Base-by-base conservation (phyloP, 2,113 vertebrate species). In the Ptilonorhynchus violaceus region DNA sequence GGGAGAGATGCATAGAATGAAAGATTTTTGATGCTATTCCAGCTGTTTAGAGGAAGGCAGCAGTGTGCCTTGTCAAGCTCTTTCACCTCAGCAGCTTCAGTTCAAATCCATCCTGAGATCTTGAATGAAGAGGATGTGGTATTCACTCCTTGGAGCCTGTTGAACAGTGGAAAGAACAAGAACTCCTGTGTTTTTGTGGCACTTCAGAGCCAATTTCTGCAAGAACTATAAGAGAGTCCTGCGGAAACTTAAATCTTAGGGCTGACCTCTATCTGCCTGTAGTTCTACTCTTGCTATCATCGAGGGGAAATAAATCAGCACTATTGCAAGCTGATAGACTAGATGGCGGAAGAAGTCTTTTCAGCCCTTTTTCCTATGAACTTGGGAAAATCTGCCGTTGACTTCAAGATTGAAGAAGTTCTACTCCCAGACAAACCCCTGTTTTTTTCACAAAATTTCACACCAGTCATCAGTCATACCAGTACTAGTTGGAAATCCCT, bases 181-280 rank as follows among this genome's bases (percentile, higher is more conserved):
- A 88, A 96, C 75, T 86, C 85, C 84, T 89, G 82, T 88, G 93
- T 92, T 92, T 95, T 91, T 67, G n/a, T 82, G 53, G 66, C 73
- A 83, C 85, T 95, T 95, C 78, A 96, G 92, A 96, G 93, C 66
- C 84, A 97, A 87, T 97, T 95, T 95, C 92, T 95, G 47, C 68
- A 94, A 84, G 79, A 91, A 93, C 31, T 47, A 96, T 96, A 92
- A 95, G 75, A 96, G 93, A 92, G 44, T 94, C 92, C 82, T 85
- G 46, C 18, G 52, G 91, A 93, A 97, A 97, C 88, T 91, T 92
- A 89, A 95, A 93, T 97, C 94, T 96, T 94, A 80, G 75, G 92
- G 64, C 62, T 96, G 93, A 96, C 93, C 94, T 96, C 81, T 92
- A 55, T 82, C 93, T 93, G 42, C 86, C 78, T 96, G 72, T 81